Conservation (phyloP, 1,140 invertebrate species). For the Acromyrmex echinatior region DNA sequence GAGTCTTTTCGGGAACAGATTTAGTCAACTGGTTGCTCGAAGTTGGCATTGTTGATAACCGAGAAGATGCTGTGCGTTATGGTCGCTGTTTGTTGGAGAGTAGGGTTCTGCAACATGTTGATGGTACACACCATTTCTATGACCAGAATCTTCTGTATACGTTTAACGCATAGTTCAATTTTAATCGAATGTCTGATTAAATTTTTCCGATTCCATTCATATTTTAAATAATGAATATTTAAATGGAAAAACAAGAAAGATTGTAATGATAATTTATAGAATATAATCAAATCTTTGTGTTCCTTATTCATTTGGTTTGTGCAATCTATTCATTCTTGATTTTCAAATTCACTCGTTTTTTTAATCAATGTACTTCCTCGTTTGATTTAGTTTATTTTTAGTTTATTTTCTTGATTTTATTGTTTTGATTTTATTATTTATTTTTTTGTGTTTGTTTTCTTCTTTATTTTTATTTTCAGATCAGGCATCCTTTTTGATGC, state of each 20-base stretch:
- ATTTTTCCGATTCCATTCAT: neutral
- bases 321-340: neutral
- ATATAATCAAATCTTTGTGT: neutral
- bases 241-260: neutral
- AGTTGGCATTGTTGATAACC: conserved; percentile 91
- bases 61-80: conserved; percentile 93
- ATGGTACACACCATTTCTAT: conserved; percentile 93
- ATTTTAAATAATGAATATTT: conserved; percentile 15
- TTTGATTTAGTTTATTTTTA: too few relatives aligned
- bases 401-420: too few relatives aligned
- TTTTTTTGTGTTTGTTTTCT: too few relatives aligned
- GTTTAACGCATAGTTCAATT: conserved; percentile 85
- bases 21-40: conserved; percentile 95
- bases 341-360: neutral
- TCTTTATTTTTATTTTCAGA: too few relatives aligned
- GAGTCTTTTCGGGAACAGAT: conserved; percentile 94
- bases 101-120: conserved; percentile 93
- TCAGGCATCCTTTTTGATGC: too few relatives aligned
- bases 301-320: neutral
- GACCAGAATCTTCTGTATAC: conserved; percentile 91
- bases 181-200: neutral
- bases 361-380: too few relatives aligned
- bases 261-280: neutral
- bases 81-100: conserved; percentile 94
- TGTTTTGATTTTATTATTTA: too few relatives aligned